Base-by-base conservation (phyloP, 2,113 vertebrate species). In the Redunca redunca region DNA sequence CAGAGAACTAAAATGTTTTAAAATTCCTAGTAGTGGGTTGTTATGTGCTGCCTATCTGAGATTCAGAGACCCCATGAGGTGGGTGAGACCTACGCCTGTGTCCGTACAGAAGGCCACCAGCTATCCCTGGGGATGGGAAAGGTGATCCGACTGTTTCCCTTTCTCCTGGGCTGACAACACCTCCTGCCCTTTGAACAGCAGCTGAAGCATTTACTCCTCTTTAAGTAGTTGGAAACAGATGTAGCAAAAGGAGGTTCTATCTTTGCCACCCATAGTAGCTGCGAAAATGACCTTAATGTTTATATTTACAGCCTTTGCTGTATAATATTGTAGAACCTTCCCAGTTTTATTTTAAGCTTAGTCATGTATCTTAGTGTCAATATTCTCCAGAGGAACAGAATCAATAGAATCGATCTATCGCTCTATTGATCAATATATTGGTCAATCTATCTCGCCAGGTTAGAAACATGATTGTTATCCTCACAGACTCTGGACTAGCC, bases 391-490 rank as follows among this genome's bases (percentile, higher is more conserved):
- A 60, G 46, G 87, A 78, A 64, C 43, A 93, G 48, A 62, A 82
- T 52, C 50, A 53, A 25, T 53, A 52, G 10, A 33, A 33, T 81
- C 5, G 3, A 46, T 46, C 15, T 48, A 80, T 80, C 0, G 0
- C 8, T 81, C 78, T 81, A 7, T 50, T 19, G 30, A 52, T 81
- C 1, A 1, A 33, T 81, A 19, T 33, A 52, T 50, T 3, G 0
- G 26, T 78, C 0, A 3, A 78, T 46, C 25, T 78, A 0, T 81
- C 78, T 33, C 3, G 0, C 5, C 30, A 57, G 10, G 30, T 30
- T 67, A 78, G 48, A 58, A 46, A 48, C 33, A 14, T 85, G 25
- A 30, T 14, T 53, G 25, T 25, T 57, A 17, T 36, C 50, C 2
- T 48, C 5, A 33, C 36, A 43, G 57, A 84, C 30, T 46, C 62